Conservation (phyloP, 2,888 invertebrate species). For the Dysmachus trigonus region DNA sequence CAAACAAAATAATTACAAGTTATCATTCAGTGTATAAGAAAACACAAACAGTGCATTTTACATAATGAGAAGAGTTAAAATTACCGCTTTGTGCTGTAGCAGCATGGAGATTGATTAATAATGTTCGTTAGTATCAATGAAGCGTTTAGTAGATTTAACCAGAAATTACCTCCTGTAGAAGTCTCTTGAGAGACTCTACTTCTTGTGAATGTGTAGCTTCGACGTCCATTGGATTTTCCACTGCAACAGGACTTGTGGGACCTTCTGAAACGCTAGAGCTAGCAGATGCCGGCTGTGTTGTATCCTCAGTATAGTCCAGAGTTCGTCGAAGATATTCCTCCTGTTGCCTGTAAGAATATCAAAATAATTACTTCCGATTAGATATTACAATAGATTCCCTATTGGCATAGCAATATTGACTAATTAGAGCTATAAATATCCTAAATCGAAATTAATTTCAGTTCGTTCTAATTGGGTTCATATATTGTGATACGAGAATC, state of each 20-base stretch:
- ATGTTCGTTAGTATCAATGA: slow-evolving; percentile 40
- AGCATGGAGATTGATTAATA: slow-evolving; percentile 49
- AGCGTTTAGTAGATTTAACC: slow-evolving; percentile 51
- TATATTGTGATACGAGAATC: too few relatives aligned
- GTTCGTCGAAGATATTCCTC: slow-evolving; percentile 64
- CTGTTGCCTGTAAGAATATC: slow-evolving; percentile 58
- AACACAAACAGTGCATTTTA: not conserved
- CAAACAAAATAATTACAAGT: slow-evolving; percentile 43
- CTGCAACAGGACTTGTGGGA: slow-evolving; percentile 67
- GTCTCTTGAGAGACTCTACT: slow-evolving; percentile 76
- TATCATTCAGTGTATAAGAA: not conserved
- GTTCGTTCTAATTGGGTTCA: too few relatives aligned
- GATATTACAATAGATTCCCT: not conserved
- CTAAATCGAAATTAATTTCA: too few relatives aligned
- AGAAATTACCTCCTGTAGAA: slow-evolving; percentile 78
- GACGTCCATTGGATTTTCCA: slow-evolving; percentile 66
- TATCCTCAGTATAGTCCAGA: slow-evolving; percentile 64
- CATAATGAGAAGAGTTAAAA: slow-evolving; percentile 52
- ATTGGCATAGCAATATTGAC: too few relatives aligned
- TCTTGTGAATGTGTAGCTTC: slow-evolving; percentile 67
- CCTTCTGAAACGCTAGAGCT: slow-evolving; percentile 71
- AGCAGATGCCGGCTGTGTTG: slow-evolving; percentile 66
- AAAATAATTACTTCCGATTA: not conserved
- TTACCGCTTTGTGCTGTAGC: slow-evolving; percentile 66
- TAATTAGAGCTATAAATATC: too few relatives aligned